Evolutionary conservation across 2,113 vertebrate species (phyloP), one percentile per base, ranked within the genome.

Genomic region (Piprites chloris): DNA sequence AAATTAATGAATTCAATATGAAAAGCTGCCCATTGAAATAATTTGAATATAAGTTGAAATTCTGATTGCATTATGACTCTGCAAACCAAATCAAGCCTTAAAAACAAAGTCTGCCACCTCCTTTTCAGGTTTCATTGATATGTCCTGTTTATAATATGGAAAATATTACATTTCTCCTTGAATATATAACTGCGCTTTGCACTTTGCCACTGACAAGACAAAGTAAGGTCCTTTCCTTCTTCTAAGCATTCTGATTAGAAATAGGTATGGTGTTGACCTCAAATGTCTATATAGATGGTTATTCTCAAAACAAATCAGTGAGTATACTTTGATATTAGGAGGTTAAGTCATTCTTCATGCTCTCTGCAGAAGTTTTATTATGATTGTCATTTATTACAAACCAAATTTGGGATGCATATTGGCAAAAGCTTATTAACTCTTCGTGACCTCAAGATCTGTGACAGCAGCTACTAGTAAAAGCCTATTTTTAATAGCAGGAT

Each of bases 1-100:
- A 42, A 87, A n/a, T 0, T 1, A 11, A 79, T 49, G 2, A 69
- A 44, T 53, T 75, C 4, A 41, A 33, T 14, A 73, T 28, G 6
- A 72, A 67, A 71, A n/a, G 0, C 18, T 85, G 4, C 17, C 0
- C 0, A 23, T 4, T 56, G 3, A 56, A 87, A 46, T 37, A 26
- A 69, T 17, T 30, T 61, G 2, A 77, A 41, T 9, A n/a, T 6
- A n/a, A 35, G 53, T 4, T 74, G 9, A 19, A 87, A 53, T 75
- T 71, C 62, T 52, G 46, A 19, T 41, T 58, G 0, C 67, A 67
- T 63, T 90, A 92, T 84, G 15, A 3, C 10, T 59, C 26, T 76
- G 33, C 30, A 84, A 52, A 61, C 9, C 7, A 94, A 75, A 68
- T 2, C 9, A 59, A 86, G 4, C 9, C 28, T 55, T 76, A 55